Base-by-base conservation (phyloP, 2,113 vertebrate genomes). In the Anguilla japonica region DNA sequence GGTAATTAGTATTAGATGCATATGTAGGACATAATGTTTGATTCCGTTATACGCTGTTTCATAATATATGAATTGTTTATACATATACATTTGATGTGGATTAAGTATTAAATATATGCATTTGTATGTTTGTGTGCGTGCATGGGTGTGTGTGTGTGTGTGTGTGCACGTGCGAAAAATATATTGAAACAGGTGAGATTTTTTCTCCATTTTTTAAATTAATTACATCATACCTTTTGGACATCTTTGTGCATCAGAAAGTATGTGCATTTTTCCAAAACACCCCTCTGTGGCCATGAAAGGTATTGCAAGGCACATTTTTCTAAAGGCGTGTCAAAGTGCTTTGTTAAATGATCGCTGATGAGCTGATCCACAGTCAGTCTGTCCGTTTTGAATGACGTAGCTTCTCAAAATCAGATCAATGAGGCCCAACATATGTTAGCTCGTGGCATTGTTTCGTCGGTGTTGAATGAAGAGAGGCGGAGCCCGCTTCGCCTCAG, bases 201-300 rank as follows among this genome's bases (percentile, higher is more conserved):
- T 26, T 67, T 53, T 81, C 41, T 80, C 78, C 79, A 60, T 82
- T 90, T 34, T 91, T 88, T 89, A 90, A 90, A 89, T 90, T 89
- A 89, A 92, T 92, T 91, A 92, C 91, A 89, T 92, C 91, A 91
- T 90, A 81, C 86, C 81, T 87, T 78, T 75, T 46, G 53, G 79
- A 29, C 75, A 83, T 67, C 71, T 67, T 79, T 39, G 86, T 84
- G 87, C 82, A 29, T 29, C 60, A 8, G 22, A 71, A 46, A 46
- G 43, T 46, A 46, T 53, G 80, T 79, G 40, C 71, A 29, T 53
- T 84, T 83, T 75, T 18, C 79, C 43, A 43, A 83, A 86, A 83
- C 67, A 13, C 85, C 89, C 53, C 87, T 86, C 63, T 79, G 83
- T 91, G 90, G 80, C n/a, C n/a, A 13, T 53, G 22, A 84, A 34